phyloP scores from a whole-genome alignment of 2,888 invertebrate genomes.

The Andrena dorsata region DNA sequence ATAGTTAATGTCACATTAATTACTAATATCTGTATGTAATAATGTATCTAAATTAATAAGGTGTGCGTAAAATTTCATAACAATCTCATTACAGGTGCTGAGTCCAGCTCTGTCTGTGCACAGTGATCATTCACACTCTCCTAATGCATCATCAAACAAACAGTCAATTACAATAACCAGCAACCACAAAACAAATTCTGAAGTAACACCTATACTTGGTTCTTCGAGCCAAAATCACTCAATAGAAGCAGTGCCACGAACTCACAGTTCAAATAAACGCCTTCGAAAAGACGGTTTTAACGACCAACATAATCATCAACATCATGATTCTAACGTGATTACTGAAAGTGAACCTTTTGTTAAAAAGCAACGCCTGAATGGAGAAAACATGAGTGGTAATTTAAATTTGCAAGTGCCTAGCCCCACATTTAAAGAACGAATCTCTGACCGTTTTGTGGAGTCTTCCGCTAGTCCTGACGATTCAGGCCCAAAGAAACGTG shows the following conservation, averaged over 20 bases:
- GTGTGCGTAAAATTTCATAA: slow-evolving; percentile 14
- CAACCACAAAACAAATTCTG: slow-evolving; percentile 78
- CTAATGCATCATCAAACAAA: slow-evolving; percentile 80
- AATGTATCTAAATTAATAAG: neutral
- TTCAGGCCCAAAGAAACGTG: slow-evolving; percentile 86
- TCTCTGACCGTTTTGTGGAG: slow-evolving; percentile 76
- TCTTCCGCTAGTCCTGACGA: slow-evolving; percentile 69
- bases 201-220: slow-evolving; percentile 75
- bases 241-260: slow-evolving; percentile 85
- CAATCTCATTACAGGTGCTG: slow-evolving; percentile 74
- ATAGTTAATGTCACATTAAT: no score
- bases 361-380: slow-evolving; percentile 85
- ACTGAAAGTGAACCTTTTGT: slow-evolving; percentile 78
- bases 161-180: slow-evolving; percentile 75
- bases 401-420: slow-evolving; percentile 86
- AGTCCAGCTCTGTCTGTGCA: slow-evolving; percentile 84
- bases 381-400: slow-evolving; percentile 81
- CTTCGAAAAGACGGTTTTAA: slow-evolving; percentile 85
- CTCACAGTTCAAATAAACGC: slow-evolving; percentile 86
- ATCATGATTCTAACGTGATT: slow-evolving; percentile 68
- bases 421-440: slow-evolving; percentile 82
- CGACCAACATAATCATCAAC: slow-evolving; percentile 81
- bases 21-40: neutral
- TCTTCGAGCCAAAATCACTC: slow-evolving; percentile 81
- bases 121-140: slow-evolving; percentile 83